Conservation (phyloP, 2,113 vertebrate genomes). For the Hydropotes inermis region DNA sequence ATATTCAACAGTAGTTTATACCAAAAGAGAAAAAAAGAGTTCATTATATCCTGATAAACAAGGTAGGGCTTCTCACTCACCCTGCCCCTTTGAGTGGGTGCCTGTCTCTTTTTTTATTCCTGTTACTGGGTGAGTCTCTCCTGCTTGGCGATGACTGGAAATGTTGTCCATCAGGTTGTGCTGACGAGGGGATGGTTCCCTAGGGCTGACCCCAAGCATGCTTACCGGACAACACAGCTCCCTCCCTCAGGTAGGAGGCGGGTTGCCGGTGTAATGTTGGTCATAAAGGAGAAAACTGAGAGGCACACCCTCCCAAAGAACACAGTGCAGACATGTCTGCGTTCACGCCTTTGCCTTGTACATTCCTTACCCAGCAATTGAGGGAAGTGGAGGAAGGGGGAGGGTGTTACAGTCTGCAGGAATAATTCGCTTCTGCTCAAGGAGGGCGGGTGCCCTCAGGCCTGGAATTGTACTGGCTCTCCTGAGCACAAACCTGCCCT, state of each 20-base stretch:
- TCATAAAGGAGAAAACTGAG: neutral
- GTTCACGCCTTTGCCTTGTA: rapidly evolving
- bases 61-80: too few relatives aligned
- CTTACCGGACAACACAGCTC: rapidly evolving
- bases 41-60: neutral
- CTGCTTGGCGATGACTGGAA: neutral
- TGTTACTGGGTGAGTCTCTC: neutral
- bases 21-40: too few relatives aligned
- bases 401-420: rapidly evolving
- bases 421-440: neutral
- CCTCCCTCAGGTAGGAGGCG: rapidly evolving
- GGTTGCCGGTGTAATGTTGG: neutral
- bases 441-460: neutral
- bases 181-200: rapidly evolving
- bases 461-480: neutral
- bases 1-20: neutral
- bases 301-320: neutral
- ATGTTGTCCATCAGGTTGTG: neutral
- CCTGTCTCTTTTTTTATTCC: neutral
- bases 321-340: too few relatives aligned
- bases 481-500: neutral
- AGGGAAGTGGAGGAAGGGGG: neutral
- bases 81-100: neutral
- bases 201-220: neutral
- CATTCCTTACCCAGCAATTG: rapidly evolving